phyloP scores from a whole-genome alignment of 2,113 vertebrate species.

The Gobiocypris rarus region DNA sequence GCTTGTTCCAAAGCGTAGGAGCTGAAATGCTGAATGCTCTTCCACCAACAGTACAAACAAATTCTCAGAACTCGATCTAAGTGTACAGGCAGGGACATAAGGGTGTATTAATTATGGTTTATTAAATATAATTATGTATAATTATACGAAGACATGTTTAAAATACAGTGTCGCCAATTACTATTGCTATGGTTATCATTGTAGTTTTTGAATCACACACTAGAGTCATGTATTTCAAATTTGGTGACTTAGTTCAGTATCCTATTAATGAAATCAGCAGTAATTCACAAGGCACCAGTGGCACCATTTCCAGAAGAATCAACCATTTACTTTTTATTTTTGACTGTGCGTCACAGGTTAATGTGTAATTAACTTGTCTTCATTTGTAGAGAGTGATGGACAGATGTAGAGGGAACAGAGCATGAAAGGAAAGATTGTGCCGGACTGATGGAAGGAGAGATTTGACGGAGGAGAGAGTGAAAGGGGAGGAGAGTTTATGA shows the following conservation, averaged over 20 bases:
- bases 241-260: background rate
- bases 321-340: background rate
- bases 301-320: background rate
- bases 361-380: conserved; percentile 1
- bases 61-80: too few relatives aligned
- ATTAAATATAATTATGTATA: too few relatives aligned
- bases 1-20: too few relatives aligned
- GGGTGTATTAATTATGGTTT: too few relatives aligned
- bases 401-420: background rate
- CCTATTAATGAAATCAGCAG: background rate
- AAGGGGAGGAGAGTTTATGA: conserved; percentile 34
- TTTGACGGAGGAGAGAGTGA: conserved; percentile 19
- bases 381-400: background rate
- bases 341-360: background rate
- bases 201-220: too few relatives aligned
- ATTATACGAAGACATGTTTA: too few relatives aligned
- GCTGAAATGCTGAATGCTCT: too few relatives aligned
- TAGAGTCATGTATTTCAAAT: background rate
- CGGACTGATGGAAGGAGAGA: background rate
- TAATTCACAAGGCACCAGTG: background rate
- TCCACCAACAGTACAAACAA: too few relatives aligned
- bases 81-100: too few relatives aligned
- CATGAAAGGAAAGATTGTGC: background rate
- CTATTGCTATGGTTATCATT: too few relatives aligned
- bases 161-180: too few relatives aligned